Evolutionary conservation across 2,888 invertebrate species (phyloP).

Genomic region (Drosophila lutescens): DNA sequence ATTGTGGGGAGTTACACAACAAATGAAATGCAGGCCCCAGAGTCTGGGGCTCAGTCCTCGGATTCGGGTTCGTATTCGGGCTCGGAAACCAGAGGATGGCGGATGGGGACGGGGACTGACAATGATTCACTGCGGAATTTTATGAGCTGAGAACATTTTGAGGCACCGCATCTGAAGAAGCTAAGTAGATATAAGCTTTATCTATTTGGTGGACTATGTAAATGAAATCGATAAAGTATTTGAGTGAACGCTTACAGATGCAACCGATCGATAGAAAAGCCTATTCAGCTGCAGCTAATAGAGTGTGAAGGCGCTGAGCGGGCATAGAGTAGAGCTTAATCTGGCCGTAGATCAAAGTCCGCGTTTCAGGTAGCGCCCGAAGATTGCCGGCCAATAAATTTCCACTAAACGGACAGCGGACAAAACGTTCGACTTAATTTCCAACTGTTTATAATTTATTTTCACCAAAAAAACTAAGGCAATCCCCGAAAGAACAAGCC

Average conservation of each 20-base stretch:
- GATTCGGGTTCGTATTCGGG: not conserved
- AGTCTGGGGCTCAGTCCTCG: slow-evolving; percentile 12
- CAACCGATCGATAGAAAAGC: slow-evolving; percentile 34
- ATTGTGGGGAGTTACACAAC: slow-evolving; percentile 76
- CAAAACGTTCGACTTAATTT: slow-evolving; percentile 74
- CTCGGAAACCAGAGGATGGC: not conserved
- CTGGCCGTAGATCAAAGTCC: slow-evolving; percentile 24
- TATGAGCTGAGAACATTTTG: slow-evolving; percentile 80
- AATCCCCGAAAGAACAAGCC: slow-evolving; percentile 15
- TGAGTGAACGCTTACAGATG: slow-evolving; percentile 67
- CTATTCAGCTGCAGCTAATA: slow-evolving; percentile 63
- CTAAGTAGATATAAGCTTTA: slow-evolving; percentile 34
- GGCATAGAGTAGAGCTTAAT: slow-evolving; percentile 22
- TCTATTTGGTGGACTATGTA: slow-evolving; percentile 56
- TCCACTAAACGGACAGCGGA: slow-evolving; percentile 66
- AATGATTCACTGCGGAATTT: slow-evolving; percentile 78
- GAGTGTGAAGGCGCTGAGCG: slow-evolving; percentile 72
- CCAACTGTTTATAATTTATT: slow-evolving; percentile 79
- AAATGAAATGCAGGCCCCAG: slow-evolving; percentile 76
- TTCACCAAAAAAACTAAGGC: slow-evolving; percentile 44
- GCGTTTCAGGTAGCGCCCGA: slow-evolving; percentile 60
- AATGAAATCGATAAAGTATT: slow-evolving; percentile 76
- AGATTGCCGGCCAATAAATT: slow-evolving; percentile 68
- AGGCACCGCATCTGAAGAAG: slow-evolving; percentile 62
- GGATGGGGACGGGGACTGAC: slow-evolving; percentile 15